Conservation (phyloP, 1,140 invertebrate species). For the Lepidurus apus region DNA sequence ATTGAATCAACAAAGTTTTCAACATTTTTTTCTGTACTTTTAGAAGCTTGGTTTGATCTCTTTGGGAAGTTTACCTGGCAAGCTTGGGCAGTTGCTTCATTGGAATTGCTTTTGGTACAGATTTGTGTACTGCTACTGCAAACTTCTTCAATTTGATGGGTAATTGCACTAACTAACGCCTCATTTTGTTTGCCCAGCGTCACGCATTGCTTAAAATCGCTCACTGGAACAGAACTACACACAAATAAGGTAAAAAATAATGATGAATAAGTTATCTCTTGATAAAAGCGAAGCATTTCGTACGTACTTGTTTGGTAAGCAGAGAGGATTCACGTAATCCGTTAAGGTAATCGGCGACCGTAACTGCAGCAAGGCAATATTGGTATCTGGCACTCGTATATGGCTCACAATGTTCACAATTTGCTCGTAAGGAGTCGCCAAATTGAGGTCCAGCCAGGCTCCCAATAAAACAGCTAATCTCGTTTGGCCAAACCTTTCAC, state of each 20-base stretch:
- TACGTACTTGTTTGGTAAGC: conserved; percentile 51
- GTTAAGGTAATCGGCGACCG: conserved; percentile 59
- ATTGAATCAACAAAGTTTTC: not conserved
- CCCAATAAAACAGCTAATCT: conserved; percentile 23
- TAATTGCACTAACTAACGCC: not conserved
- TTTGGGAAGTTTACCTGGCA: not conserved
- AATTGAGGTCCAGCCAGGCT: not conserved
- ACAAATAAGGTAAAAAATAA: not conserved
- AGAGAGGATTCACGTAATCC: conserved; percentile 68
- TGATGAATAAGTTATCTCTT: conserved; percentile 36
- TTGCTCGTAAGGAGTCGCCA: conserved; percentile 27
- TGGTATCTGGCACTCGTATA: conserved; percentile 66
- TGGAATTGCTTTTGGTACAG: not conserved
- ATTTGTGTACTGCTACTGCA: not conserved
- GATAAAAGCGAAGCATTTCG: conserved; percentile 30
- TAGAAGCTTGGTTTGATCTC: no score
- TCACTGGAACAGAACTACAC: not conserved
- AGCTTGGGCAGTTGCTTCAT: not conserved
- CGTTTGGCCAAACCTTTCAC: not conserved
- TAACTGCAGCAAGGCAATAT: conserved; percentile 66
- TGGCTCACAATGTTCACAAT: conserved; percentile 47
- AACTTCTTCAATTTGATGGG: conserved; percentile 13
- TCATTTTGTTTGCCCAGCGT: conserved; percentile 4
- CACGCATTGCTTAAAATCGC: not conserved
- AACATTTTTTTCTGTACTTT: not conserved